Evolutionary conservation across 2,113 vertebrate species (phyloP).

Genomic region (Chionomys nivalis): DNA sequence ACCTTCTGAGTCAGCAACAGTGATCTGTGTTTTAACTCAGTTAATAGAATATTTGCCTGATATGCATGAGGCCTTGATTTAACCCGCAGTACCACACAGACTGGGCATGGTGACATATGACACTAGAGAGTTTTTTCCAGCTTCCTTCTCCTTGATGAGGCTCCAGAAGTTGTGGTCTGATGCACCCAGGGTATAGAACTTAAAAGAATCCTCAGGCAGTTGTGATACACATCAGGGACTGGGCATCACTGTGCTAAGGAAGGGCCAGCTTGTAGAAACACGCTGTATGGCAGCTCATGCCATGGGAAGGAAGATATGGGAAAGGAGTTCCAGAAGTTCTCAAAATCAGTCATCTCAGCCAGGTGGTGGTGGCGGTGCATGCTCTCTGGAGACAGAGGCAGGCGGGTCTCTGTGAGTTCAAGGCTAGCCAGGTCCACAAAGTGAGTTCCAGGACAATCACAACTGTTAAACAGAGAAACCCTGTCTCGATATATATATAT

Average conservation of each 20-base stretch:
- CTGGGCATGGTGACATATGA: neutral
- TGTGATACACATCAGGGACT: neutral
- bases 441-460: neutral
- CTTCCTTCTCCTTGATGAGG: too few relatives aligned
- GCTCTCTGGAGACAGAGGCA: too few relatives aligned
- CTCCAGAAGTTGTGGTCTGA: neutral
- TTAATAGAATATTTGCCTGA: neutral
- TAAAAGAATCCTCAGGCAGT: neutral
- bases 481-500: neutral
- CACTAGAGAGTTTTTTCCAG: neutral
- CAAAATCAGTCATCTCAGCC: neutral
- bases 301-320: neutral
- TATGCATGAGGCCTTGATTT: neutral
- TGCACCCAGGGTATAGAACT: neutral
- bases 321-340: neutral
- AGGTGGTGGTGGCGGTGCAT: neutral
- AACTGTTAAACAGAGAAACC: neutral
- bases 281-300: neutral
- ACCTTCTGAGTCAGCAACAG: neutral
- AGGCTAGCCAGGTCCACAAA: neutral
- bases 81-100: neutral
- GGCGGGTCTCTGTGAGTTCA: neutral
- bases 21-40: neutral
- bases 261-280: too few relatives aligned
- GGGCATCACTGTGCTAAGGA: neutral